These are phyloP conservation scores for Chrysaora quinquecirrha DNA, from an alignment of 30 jellyfish, hydroid and myxozoan species.

Conservation along the genomic window DNA sequence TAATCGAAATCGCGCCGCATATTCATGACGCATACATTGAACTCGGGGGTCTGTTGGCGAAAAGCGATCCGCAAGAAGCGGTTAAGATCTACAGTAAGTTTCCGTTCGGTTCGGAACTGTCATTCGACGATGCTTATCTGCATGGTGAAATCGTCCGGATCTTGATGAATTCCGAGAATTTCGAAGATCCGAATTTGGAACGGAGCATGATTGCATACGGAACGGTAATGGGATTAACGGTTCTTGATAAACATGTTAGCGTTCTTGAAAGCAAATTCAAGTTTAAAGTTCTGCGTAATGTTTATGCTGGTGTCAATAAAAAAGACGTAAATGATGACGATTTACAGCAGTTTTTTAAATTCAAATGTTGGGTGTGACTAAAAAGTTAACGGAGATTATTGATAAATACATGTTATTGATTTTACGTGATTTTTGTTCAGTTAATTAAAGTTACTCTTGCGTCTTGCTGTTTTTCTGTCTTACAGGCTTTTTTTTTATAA, in stretches of 20 bases:
- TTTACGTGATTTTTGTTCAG: too few relatives aligned
- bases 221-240: conserved; percentile 68
- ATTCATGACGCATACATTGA: conserved; percentile 83
- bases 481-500: too few relatives aligned
- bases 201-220: conserved; percentile 66
- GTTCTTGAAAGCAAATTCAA: conserved; percentile 62
- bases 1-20: conserved; percentile 66
- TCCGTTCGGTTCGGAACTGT: conserved; percentile 57
- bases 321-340: conserved; percentile 69
- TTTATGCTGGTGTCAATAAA: conserved; percentile 66
- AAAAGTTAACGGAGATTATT: too few relatives aligned
- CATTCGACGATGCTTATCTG: conserved; percentile 77
- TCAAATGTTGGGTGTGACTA: conserved; percentile 72
- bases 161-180: conserved; percentile 44
- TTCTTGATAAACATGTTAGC: conserved; percentile 68
- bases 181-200: conserved; percentile 56
- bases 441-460: too few relatives aligned
- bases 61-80: conserved; percentile 66
- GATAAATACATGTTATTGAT: too few relatives aligned
- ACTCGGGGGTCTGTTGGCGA: conserved; percentile 64
- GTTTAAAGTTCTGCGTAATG: conserved; percentile 25
- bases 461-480: too few relatives aligned
- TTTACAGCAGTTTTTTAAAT: conserved; percentile 57
- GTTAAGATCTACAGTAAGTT: conserved; percentile 59
- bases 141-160: conserved; percentile 79